Base-by-base conservation (phyloP, 1,140 invertebrate species). In the Euwallacea similis region DNA sequence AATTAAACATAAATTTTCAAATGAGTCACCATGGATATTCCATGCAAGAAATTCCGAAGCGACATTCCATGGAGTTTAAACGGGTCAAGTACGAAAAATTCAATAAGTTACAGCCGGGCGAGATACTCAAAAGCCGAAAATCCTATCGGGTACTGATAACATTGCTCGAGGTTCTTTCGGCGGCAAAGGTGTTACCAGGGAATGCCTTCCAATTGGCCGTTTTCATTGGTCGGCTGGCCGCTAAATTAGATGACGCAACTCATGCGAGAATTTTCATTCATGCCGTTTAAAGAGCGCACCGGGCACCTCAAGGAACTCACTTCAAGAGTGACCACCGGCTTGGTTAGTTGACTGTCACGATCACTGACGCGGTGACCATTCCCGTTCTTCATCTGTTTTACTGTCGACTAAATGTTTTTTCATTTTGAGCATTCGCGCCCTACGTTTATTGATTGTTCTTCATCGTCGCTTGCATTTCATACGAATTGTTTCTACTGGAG, bases 361-460 rank as follows among this genome's bases (percentile, higher is more conserved):
- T 50, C 47, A 50, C 50, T 53, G 15, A n/a, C 50, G 11, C 50
- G 50, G 50, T 53, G 50, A 53, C 50, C 50, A 53, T 53, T 53
- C 50, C 50, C 50, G 50, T n/a, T 53, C 15, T 53, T 53, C 50
- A 53, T 53, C 50, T 15, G 7, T 53, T 53, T 53, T 8, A 53
- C 50, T 53, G 50, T 53, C 50, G 50, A 53, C 50, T 53, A 53
- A 53, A 53, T 53, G 50, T 53, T 53, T 53, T 53, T 53, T 53
- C 50, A 53, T 53, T 53, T 53, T 53, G 8, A 53, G 11, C 50
- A 53, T 53, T 53, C 50, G 50, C 15, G 50, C 15, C 15, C 50
- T 9, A n/a, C 50, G 50, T 53, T 53, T 53, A 53, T 53, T 53
- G 50, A 33, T 33, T 33, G 50, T 53, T 53, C 50, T 53, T 53